Conservation (phyloP, 2,888 invertebrate genomes). For the Nomada lathburiana region DNA sequence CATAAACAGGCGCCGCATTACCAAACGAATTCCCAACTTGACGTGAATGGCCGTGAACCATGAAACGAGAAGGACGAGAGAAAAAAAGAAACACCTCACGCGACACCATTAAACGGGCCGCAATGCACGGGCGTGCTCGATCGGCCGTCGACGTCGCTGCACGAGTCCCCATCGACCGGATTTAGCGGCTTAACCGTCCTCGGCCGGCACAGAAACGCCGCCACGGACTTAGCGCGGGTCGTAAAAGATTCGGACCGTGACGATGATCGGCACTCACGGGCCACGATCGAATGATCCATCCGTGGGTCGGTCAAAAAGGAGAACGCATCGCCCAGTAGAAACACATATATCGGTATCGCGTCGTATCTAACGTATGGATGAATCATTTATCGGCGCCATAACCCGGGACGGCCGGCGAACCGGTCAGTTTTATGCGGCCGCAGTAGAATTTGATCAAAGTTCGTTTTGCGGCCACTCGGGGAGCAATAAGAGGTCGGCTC, state of each 20-base stretch:
- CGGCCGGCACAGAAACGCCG: conserved; percentile 41
- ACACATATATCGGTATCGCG: conserved; percentile 67
- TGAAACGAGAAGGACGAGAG: no score
- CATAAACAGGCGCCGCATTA: not conserved
- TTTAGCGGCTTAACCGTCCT: conserved; percentile 71
- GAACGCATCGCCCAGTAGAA: conserved; percentile 52
- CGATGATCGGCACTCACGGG: conserved; percentile 52
- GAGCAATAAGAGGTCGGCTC: conserved; percentile 82
- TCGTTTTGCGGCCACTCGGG: conserved; percentile 85
- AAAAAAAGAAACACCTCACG: not conserved
- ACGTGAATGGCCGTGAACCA: not conserved
- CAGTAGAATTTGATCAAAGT: conserved; percentile 85
- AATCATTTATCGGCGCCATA: conserved; percentile 84
- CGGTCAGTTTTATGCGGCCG: conserved; percentile 84
- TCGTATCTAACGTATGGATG: conserved; percentile 80
- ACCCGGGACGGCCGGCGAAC: conserved; percentile 72
- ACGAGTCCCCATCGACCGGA: conserved; percentile 52
- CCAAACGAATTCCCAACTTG: not conserved
- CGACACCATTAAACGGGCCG: not conserved
- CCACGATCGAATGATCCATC: no score
- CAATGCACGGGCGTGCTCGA: not conserved
- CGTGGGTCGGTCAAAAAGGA: no score
- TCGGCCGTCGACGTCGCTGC: conserved; percentile 8
- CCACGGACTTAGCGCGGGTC: conserved; percentile 69
- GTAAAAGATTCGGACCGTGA: conserved; percentile 71